A percentile compares a stretch with the other conserved stretches of the same genome.
Conservation (phyloP, 2,888 invertebrate genomes). For the Dicranocentrus wangi region DNA sequence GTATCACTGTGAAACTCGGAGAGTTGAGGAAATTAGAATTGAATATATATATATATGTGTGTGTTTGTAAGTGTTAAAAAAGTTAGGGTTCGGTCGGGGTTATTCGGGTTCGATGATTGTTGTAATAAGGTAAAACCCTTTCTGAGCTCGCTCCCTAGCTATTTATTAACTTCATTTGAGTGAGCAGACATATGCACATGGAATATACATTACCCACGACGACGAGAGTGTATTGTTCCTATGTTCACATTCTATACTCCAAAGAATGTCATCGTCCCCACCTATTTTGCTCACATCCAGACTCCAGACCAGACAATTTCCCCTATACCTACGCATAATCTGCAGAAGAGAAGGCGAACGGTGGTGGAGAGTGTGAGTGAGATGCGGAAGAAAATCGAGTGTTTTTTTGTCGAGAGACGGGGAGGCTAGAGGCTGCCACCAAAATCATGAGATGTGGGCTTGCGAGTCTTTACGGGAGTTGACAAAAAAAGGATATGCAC, state of each 20-base stretch:
- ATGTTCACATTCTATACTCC: background rate
- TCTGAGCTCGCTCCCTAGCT: conserved; percentile 29
- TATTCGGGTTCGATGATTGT: conserved; percentile 69
- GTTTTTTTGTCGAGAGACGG: background rate
- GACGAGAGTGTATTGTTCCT: too few species aligned
- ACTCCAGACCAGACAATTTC: too few species aligned
- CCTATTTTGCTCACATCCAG: too few species aligned
- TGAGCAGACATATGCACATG: background rate
- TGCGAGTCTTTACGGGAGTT: conserved; percentile 41
- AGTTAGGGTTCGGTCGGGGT: conserved; percentile 61
- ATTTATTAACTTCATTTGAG: conserved; percentile 39
- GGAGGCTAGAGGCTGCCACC: conserved; percentile 27
- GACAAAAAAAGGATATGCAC: conserved; percentile 33
- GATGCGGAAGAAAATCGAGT: conserved; percentile 6
- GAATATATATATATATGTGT: conserved; percentile 29
- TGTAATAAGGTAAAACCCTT: conserved; percentile 56
- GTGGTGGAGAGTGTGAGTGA: background rate
- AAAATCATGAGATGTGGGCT: conserved; percentile 22
- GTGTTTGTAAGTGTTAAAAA: conserved; percentile 64
- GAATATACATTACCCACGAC: background rate
- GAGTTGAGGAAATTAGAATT: conserved; percentile 50
- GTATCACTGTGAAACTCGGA: too few species aligned
- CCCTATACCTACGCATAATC: too few species aligned
- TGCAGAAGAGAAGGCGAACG: background rate
- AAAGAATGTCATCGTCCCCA: background rate